A percentile compares a stretch with the other conserved stretches of the same genome.
Evolutionary conservation across 2,797 vertebrate genomes (phyloP).

Genomic region (Alca torda): DNA sequence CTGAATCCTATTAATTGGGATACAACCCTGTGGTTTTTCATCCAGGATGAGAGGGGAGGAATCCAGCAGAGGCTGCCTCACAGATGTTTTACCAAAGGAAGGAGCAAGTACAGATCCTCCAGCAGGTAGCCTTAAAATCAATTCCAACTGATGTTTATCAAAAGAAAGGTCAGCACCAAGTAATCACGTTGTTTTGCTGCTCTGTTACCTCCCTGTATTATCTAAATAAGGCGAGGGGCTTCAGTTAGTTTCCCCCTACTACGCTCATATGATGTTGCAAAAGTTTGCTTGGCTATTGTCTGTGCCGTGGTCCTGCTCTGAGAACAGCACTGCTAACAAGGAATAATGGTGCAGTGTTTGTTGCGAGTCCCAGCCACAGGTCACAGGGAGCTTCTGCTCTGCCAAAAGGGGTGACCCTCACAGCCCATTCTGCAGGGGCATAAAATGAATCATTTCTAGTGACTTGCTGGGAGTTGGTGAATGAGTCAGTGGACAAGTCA

Average conservation of each 20-base stretch:
- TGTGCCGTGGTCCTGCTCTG: background rate
- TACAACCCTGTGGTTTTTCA: background rate
- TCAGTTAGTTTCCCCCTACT: background rate
- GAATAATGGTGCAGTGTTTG: background rate
- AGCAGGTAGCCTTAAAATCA: background rate
- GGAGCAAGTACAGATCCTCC: background rate
- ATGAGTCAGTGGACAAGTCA: background rate
- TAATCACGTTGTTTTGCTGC: background rate
- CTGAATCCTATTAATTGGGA: background rate
- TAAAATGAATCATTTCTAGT: background rate
- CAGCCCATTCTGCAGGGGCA: background rate
- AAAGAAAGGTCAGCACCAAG: background rate
- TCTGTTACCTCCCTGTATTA: background rate
- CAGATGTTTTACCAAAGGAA: background rate
- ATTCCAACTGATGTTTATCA: background rate
- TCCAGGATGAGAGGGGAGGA: background rate
- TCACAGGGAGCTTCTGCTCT: background rate
- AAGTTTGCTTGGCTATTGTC: background rate
- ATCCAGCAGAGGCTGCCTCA: background rate
- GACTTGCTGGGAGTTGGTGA: background rate
- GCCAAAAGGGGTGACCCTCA: background rate
- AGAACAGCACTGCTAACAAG: background rate
- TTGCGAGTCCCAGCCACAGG: background rate
- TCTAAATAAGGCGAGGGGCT: background rate
- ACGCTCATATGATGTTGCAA: fast-evolving